These are phyloP conservation scores for Pocillopora meandrina DNA, from an alignment of 92 coral and sea anemone genomes.

Conservation along the genomic window DNA sequence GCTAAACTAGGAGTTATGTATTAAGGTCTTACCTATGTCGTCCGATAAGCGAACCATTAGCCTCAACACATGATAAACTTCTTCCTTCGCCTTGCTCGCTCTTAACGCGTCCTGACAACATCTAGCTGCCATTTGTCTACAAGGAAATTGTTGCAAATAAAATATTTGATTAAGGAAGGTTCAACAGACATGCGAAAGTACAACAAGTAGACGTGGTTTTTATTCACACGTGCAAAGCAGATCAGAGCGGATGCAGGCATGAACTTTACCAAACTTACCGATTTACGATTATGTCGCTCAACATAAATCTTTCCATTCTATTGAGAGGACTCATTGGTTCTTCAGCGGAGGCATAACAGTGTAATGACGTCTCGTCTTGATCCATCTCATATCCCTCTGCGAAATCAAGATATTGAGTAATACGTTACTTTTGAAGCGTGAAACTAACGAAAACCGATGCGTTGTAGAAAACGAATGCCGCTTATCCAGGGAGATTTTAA, in stretches of 20 bases:
- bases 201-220: neutral
- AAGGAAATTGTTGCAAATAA: conserved; percentile 11
- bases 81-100: conserved; percentile 82
- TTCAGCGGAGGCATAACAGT: conserved; percentile 85
- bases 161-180: neutral
- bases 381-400: conserved; percentile 55
- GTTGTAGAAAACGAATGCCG: conserved; percentile 9
- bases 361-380: conserved; percentile 84
- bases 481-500: neutral
- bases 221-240: conserved; percentile 22
- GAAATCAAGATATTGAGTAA: conserved; percentile 41
- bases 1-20: conserved; percentile 5
- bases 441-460: neutral
- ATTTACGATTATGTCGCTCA: conserved; percentile 96
- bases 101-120: conserved; percentile 90
- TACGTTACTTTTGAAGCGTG: conserved; percentile 17
- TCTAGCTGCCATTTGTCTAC: conserved; percentile 98
- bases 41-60: conserved; percentile 93
- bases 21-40: conserved; percentile 81
- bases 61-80: conserved; percentile 85
- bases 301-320: conserved; percentile 95
- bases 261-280: conserved; percentile 64
- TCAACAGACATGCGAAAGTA: neutral
- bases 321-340: conserved; percentile 87
- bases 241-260: neutral